Evolutionary conservation across 2,797 vertebrate genomes (phyloP).

Genomic region (Nyctalus aviator): DNA sequence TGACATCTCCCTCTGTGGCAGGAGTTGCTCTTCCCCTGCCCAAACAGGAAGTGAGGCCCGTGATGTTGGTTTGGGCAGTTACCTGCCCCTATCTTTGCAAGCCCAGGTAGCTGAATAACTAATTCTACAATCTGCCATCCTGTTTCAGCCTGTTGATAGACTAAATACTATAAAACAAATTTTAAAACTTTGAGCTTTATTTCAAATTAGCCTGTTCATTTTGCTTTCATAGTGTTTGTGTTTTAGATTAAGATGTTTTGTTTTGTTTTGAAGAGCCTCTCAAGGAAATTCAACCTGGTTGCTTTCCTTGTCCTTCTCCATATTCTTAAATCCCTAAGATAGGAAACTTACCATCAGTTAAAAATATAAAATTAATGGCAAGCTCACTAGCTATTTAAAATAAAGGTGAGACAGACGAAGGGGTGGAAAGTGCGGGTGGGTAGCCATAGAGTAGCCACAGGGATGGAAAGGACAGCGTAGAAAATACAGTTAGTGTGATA

Average conservation of each 20-base stretch:
- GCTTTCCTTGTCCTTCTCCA: constrained; percentile 13
- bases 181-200: background rate
- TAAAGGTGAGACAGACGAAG: background rate
- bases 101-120: no score
- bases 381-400: background rate
- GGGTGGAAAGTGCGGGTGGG: background rate
- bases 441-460: background rate
- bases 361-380: background rate
- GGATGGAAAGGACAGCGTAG: background rate
- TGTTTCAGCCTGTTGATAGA: background rate
- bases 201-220: constrained; percentile 1
- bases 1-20: background rate
- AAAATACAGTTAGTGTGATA: no score
- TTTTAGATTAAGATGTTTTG: background rate
- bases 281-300: background rate
- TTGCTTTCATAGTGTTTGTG: background rate
- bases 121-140: background rate
- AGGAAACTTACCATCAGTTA: background rate
- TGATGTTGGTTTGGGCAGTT: background rate
- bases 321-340: background rate
- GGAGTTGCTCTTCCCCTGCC: background rate
- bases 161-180: no score
- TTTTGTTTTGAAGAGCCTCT: constrained; percentile 50
- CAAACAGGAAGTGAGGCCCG: background rate
- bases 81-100: no score